These are phyloP conservation scores for Oncorhynchus tshawytscha DNA, from an alignment of 2,113 vertebrate species.

Conservation along the genomic window DNA sequence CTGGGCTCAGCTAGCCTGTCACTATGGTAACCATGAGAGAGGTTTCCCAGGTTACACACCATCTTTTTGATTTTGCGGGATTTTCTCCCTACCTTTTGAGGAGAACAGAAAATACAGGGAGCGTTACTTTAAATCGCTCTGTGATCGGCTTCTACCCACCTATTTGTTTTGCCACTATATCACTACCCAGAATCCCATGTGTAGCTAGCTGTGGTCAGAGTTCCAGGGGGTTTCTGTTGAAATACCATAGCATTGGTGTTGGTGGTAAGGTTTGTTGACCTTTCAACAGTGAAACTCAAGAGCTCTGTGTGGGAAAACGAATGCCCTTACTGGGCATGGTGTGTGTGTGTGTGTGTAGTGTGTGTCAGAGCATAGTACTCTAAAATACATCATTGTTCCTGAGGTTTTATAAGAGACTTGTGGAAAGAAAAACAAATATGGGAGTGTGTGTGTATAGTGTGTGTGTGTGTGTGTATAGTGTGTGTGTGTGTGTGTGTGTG, in stretches of 20 bases:
- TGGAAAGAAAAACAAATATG: conserved; percentile 48
- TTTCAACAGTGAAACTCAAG: conserved; percentile 47
- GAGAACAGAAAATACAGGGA: no score
- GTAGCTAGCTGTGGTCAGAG: no score
- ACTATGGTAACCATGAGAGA: no score
- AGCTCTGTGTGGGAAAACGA: conserved; percentile 61
- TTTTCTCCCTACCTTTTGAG: no score
- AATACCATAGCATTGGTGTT: not conserved
- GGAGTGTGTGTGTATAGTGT: not conserved
- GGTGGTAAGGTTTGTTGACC: conserved; percentile 57
- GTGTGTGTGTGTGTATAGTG: no score
- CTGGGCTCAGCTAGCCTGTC: not conserved
- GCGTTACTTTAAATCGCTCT: no score
- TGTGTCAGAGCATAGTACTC: conserved; percentile 30
- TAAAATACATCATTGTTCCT: conserved; percentile 64
- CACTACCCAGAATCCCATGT: no score
- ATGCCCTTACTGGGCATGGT: conserved; percentile 4
- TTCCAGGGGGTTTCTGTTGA: conserved; percentile 33
- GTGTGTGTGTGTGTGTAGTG: conserved; percentile 13
- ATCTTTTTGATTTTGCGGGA: no score
- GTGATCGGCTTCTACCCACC: no score
- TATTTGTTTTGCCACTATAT: no score
- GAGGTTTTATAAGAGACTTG: conserved; percentile 56
- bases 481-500: not conserved
- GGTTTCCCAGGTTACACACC: not conserved